Conservation (phyloP, 64 coral and sea anemone species). For the Catalaphyllia jardinei region DNA sequence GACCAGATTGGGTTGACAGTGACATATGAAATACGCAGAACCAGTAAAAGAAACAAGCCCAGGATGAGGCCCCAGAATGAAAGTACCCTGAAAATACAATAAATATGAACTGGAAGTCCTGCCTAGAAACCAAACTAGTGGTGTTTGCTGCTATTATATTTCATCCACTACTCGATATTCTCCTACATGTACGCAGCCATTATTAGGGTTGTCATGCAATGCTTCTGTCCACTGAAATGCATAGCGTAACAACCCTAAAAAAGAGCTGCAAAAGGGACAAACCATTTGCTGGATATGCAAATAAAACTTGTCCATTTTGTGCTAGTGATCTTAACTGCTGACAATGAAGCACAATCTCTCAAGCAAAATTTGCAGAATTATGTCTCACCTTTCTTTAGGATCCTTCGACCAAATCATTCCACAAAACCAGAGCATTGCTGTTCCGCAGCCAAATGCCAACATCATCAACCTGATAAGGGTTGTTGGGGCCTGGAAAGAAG, state of each 20-base stretch:
- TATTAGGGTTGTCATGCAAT: background rate
- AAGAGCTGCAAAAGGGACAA: no score
- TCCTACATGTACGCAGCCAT: no score
- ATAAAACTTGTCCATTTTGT: no score
- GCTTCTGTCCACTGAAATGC: background rate
- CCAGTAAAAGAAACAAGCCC: conserved; percentile 84
- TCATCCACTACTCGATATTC: no score
- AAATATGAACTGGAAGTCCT: no score
- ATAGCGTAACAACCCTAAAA: background rate
- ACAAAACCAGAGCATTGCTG: conserved; percentile 97
- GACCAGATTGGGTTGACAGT: conserved; percentile 91
- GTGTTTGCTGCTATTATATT: no score
- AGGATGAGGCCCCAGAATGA: conserved; percentile 97
- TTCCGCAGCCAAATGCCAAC: conserved; percentile 84
- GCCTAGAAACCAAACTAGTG: no score
- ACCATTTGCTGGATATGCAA: background rate
- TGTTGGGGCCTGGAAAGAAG: conserved; percentile 92
- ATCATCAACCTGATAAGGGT: conserved; percentile 82
- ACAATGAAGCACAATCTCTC: background rate
- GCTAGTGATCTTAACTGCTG: no score
- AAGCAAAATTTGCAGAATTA: background rate
- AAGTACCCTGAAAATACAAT: conserved; percentile 69
- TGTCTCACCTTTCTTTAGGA: conserved; percentile 72
- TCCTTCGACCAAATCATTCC: conserved; percentile 86
- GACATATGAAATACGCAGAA: conserved; percentile 71